Percentiles rank a stretch among this genome's conserved stretches.
These are phyloP conservation scores for Drosophila bunnanda DNA, from an alignment of 2,888 invertebrate species.

Conservation along the genomic window DNA sequence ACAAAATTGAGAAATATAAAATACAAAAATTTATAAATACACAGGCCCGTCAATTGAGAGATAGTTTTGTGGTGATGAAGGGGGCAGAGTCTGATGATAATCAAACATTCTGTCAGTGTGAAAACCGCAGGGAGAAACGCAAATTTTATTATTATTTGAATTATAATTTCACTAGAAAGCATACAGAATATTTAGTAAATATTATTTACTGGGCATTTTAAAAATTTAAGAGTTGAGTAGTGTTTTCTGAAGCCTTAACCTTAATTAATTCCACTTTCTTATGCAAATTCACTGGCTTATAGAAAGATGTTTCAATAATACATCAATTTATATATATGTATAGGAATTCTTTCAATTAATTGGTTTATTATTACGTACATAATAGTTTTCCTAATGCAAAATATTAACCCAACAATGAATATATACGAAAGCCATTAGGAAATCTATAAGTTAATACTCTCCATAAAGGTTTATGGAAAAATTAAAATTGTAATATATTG, in stretches of 20 bases:
- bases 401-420: no score
- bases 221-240: no score
- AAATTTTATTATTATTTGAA: conserved; percentile 27
- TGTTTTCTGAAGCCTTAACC: not conserved
- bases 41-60: conserved; percentile 16
- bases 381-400: no score
- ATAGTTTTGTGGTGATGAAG: not conserved
- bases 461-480: not conserved
- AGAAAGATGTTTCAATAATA: not conserved
- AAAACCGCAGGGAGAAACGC: conserved; percentile 9
- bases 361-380: no score
- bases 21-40: conserved; percentile 49
- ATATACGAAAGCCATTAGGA: not conserved
- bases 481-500: conserved; percentile 3
- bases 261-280: not conserved
- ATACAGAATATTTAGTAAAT: not conserved
- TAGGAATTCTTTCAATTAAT: no score
- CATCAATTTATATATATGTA: not conserved
- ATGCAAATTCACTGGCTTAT: not conserved
- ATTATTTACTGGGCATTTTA: not conserved
- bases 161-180: not conserved
- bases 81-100: conserved; percentile 11
- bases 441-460: not conserved
- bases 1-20: conserved; percentile 32
- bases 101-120: conserved; percentile 21